These are phyloP conservation scores for Myopa tessellatipennis DNA, from an alignment of 2,888 invertebrate genomes.

Conservation along the genomic window DNA sequence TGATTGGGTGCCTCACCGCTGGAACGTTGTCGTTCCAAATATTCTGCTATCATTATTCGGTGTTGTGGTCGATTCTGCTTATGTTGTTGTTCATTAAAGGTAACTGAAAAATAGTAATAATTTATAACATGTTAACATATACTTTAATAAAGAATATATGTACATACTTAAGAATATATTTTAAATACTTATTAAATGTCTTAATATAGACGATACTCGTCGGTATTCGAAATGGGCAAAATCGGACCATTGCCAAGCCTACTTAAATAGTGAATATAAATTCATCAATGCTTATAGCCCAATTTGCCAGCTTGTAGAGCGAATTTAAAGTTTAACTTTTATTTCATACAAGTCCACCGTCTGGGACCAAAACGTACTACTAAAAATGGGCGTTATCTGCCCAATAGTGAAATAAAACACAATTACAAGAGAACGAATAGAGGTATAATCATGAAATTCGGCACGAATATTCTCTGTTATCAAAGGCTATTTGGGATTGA, in stretches of 20 bases:
- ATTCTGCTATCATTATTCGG: conserved; percentile 89
- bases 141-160: background rate
- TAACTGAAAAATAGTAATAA: conserved; percentile 12
- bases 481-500: too few species aligned
- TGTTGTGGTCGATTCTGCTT: conserved; percentile 35
- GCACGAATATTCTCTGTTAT: background rate
- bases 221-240: too few species aligned
- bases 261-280: too few species aligned
- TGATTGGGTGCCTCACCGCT: conserved; percentile 74
- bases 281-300: too few species aligned
- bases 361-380: background rate
- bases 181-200: too few species aligned
- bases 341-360: too few species aligned
- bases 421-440: background rate
- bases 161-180: background rate
- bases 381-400: background rate
- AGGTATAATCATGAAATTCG: background rate
- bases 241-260: too few species aligned
- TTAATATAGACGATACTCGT: too few species aligned
- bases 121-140: background rate
- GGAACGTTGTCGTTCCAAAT: conserved; percentile 81
- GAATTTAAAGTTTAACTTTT: background rate
- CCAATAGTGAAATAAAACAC: background rate
- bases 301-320: background rate
- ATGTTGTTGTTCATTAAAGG: conserved; percentile 19